These are phyloP conservation scores for Irena cyanogastra DNA, from an alignment of 2,113 vertebrate species.

Conservation along the genomic window DNA sequence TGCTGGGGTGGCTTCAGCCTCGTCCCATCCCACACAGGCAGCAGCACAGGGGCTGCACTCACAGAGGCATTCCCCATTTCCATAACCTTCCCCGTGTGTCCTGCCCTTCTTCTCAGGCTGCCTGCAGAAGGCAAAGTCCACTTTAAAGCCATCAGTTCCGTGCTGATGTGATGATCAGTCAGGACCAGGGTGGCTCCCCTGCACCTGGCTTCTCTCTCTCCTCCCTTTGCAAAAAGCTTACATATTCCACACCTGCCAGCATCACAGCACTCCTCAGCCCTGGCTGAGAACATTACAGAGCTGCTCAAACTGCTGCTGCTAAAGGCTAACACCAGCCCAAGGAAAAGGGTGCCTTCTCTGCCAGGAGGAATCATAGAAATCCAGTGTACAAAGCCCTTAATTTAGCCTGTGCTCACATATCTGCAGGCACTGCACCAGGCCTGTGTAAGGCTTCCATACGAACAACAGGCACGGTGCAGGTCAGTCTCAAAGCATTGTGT, in stretches of 20 bases:
- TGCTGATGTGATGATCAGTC: not conserved
- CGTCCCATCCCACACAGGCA: not conserved
- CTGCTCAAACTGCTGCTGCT: not conserved
- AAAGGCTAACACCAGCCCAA: not conserved
- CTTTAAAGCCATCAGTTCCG: not conserved
- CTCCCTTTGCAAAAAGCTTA: not conserved
- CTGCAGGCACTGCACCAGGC: not conserved
- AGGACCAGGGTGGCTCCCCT: accelerated
- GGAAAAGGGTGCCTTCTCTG: not conserved
- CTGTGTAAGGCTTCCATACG: not conserved
- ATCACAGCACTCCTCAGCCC: accelerated
- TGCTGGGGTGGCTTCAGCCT: not conserved
- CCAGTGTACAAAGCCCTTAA: not conserved
- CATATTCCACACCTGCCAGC: accelerated
- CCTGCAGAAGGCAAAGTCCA: not conserved
- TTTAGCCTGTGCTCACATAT: not conserved
- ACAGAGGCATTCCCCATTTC: not conserved
- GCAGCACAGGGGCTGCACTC: not conserved
- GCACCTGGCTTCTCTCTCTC: not conserved
- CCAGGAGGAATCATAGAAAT: not conserved
- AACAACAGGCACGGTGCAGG: accelerated
- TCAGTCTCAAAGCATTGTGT: not conserved
- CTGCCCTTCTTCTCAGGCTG: not conserved
- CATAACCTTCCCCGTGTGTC: not conserved
- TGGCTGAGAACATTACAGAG: not conserved